Conservation (phyloP, 2,113 vertebrate genomes). For the Pavo muticus region DNA sequence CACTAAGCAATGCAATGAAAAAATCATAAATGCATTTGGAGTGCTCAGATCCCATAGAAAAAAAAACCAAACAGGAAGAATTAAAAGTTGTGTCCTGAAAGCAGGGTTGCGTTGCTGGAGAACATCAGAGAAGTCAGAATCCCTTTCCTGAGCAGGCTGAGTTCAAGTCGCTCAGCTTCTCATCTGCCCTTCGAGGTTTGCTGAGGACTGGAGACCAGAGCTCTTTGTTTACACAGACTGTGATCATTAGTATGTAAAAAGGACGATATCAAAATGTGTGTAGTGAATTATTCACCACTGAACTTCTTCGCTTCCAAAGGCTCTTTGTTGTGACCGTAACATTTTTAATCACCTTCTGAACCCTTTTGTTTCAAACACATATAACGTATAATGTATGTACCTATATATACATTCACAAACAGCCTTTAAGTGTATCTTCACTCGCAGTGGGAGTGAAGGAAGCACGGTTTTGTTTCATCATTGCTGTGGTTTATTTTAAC, state of each 20-base stretch:
- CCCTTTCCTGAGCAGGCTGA: not conserved
- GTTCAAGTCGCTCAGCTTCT: not conserved
- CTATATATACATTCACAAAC: not conserved
- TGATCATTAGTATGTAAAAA: not conserved
- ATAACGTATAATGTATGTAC: too few species aligned
- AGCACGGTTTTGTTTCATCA: not conserved
- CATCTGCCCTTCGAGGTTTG: not conserved
- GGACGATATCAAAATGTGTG: not conserved
- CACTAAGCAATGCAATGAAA: not conserved
- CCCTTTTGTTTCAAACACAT: too few species aligned
- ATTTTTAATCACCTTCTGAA: not conserved
- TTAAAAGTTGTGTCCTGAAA: not conserved
- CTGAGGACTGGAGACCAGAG: not conserved
- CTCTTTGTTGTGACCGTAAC: not conserved
- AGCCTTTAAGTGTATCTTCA: not conserved
- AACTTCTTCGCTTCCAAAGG: not conserved
- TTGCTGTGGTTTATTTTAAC: constrained; percentile 64
- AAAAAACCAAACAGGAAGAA: not conserved
- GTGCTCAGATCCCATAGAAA: not conserved
- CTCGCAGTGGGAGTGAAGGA: not conserved
- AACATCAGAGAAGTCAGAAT: not conserved
- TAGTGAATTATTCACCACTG: not conserved
- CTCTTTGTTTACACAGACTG: not conserved
- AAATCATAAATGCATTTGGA: not conserved
- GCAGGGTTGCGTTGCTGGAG: not conserved